Evolutionary conservation across 2,797 vertebrate genomes (phyloP), one percentile per base, ranked within the genome.

Genomic region (Erpetoichthys calabaricus): DNA sequence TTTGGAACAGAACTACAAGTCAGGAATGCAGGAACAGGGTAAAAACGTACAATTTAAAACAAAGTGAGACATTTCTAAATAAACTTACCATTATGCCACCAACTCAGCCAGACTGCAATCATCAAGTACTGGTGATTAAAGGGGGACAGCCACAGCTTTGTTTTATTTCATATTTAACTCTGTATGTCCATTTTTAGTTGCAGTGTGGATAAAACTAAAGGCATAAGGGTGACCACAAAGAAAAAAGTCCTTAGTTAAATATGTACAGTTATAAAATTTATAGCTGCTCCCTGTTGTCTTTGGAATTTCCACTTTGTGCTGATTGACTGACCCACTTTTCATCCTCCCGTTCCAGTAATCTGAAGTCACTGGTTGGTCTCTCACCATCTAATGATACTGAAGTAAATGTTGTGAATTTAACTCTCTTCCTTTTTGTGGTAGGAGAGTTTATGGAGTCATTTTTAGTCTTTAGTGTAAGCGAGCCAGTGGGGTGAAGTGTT

Each of bases 371-470:
- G 0, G 81, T 56, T 4, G 83, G 82, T 53, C 80, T 79, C 1
- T 86, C 76, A 67, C 78, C 45, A 0, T 90, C 91, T 1, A 82
- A 64, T 5, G 89, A 78, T 56, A 76, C 64, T 62, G 90, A 88
- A 45, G 90, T 86, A 66, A 98, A 97, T 4, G 92, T 98, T 67
- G 89, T 92, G 67, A 97, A 97, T 57, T 89, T 91, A 45, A 98
- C 93, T 68, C 91, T 82, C 86, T 94, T 97, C 69, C 92, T 82
- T 71, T 91, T 93, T 57, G 91, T 97, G 74, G 92, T 94, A 52
- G 93, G 94, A 2, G 92, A 98, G 51, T 89, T 5, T 7, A 90
- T 69, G 3, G 86, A 82, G 58, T 94, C 92, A 0, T 69, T 69
- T 56, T 76, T 83, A 6, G 73, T 67, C 69, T 82, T 83, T 67